Evolutionary conservation across 2,113 vertebrate species (phyloP).

Genomic region (Entomyzon cyanotis): DNA sequence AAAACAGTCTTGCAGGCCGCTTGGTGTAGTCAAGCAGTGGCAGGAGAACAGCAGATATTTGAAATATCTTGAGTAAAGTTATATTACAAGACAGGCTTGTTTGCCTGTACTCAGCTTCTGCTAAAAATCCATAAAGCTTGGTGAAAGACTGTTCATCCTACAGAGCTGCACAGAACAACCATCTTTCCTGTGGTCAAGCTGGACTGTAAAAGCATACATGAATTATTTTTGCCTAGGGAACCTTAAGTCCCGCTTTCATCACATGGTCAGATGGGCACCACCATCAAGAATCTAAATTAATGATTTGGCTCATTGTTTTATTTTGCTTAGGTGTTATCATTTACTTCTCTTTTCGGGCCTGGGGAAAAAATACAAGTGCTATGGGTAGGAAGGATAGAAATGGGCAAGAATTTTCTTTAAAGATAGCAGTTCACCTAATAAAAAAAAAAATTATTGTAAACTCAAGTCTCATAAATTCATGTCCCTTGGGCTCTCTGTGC

Average conservation of each 20-base stretch:
- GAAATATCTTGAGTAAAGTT: not conserved
- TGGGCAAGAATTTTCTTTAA: not conserved
- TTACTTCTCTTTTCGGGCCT: not conserved
- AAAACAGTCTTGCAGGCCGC: not conserved
- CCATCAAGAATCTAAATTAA: not conserved
- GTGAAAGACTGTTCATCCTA: not conserved
- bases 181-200: not conserved
- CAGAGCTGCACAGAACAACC: not conserved
- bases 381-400: not conserved
- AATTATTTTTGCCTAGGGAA: not conserved
- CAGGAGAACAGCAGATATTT: not conserved
- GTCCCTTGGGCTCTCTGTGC: not conserved
- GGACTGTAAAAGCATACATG: not conserved
- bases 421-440: not conserved
- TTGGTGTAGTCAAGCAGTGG: not conserved
- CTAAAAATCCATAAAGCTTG: not conserved
- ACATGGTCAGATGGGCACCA: not conserved
- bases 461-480: not conserved
- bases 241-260: not conserved
- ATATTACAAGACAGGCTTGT: not conserved
- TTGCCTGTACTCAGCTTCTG: not conserved
- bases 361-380: not conserved
- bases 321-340: not conserved
- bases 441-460: not conserved
- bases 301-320: not conserved